Conservation (phyloP, 1,140 invertebrate genomes). For the Drosophila carrolli region DNA sequence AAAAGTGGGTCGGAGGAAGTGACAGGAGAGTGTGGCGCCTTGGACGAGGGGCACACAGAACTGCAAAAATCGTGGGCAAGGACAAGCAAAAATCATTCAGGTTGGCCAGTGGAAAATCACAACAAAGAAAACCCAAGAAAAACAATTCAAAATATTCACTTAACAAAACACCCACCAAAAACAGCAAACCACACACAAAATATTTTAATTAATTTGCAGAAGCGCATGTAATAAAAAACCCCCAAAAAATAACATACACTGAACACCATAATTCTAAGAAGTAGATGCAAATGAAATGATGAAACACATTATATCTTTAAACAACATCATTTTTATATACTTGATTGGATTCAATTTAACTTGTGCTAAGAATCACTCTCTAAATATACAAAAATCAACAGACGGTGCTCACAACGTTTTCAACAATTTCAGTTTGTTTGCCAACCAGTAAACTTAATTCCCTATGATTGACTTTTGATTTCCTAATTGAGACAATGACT, state of each 20-base stretch:
- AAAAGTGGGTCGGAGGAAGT: slow-evolving; percentile 5
- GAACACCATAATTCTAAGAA: neutral
- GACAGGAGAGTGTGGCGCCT: slow-evolving; percentile 30
- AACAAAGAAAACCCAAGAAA: neutral
- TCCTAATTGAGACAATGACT: slow-evolving; percentile 53
- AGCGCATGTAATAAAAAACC: neutral
- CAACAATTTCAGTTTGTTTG: neutral
- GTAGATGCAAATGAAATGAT: no score
- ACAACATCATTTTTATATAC: no score
- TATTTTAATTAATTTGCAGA: neutral
- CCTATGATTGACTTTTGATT: slow-evolving; percentile 2
- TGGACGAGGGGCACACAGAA: slow-evolving; percentile 43
- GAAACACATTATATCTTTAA: no score
- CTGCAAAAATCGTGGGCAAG: slow-evolving; percentile 57
- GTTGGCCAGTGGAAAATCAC: slow-evolving; percentile 43
- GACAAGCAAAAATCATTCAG: slow-evolving; percentile 63
- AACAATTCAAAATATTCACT: neutral
- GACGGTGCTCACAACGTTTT: no score
- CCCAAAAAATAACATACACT: neutral
- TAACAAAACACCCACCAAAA: neutral
- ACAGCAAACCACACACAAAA: neutral
- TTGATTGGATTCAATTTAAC: no score
- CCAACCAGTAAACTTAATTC: neutral
- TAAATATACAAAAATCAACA: slow-evolving; percentile 8
- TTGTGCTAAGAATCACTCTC: no score